Evolutionary conservation across 2,797 vertebrate genomes (phyloP).

Genomic region (Falco biarmicus): DNA sequence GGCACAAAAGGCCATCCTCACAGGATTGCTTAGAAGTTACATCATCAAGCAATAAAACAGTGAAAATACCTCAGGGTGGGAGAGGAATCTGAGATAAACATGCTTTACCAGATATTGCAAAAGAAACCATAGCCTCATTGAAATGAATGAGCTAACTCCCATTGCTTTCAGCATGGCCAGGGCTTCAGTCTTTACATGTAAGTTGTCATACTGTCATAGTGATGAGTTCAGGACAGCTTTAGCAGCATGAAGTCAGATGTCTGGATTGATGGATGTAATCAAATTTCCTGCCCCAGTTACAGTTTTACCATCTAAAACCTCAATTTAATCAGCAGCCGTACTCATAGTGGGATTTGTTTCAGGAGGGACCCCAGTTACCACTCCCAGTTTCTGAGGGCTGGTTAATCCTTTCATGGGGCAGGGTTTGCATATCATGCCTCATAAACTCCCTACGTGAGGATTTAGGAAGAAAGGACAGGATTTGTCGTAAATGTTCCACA

Average conservation of each 20-base stretch:
- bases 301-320: slow-evolving; percentile 34
- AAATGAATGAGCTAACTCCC: neutral
- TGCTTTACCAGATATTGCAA: slow-evolving; percentile 29
- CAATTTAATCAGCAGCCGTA: neutral
- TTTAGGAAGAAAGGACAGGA: neutral
- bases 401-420: slow-evolving; percentile 12
- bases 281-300: slow-evolving; percentile 4
- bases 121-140: neutral
- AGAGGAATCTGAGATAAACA: slow-evolving; percentile 45
- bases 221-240: neutral
- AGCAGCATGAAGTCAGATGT: neutral
- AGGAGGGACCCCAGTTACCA: neutral
- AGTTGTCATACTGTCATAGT: neutral
- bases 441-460: neutral
- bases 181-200: neutral
- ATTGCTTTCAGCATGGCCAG: neutral
- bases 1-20: neutral
- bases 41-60: slow-evolving; percentile 27
- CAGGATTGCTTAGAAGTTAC: slow-evolving; percentile 27
- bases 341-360: slow-evolving; percentile 27
- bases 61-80: slow-evolving; percentile 42
- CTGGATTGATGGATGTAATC: neutral
- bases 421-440: neutral
- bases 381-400: slow-evolving; percentile 12
- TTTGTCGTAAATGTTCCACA: neutral